phyloP scores from a whole-genome alignment of 2,888 invertebrate genomes.

The Lymantria monacha region DNA sequence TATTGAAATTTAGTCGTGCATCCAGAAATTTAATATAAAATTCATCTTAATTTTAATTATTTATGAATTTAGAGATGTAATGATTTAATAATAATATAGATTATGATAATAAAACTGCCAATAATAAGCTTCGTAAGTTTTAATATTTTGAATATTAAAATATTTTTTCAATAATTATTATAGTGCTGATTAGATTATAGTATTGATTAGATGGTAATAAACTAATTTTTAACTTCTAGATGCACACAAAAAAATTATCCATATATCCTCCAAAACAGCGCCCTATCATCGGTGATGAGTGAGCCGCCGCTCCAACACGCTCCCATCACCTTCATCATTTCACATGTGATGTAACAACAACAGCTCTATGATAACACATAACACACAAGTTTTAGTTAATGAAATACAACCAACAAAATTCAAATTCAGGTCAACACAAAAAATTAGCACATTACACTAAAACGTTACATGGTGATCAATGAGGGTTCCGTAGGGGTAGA shows the following conservation, averaged over 20 bases:
- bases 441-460: slow-evolving; percentile 80
- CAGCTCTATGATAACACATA: slow-evolving; percentile 79
- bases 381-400: slow-evolving; percentile 78
- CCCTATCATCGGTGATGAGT: slow-evolving; percentile 36
- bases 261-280: slow-evolving; percentile 29
- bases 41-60: neutral
- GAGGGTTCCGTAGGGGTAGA: slow-evolving; percentile 72
- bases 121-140: no score
- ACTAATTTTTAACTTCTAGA: slow-evolving; percentile 41
- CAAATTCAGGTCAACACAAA: slow-evolving; percentile 74
- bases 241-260: slow-evolving; percentile 36
- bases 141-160: no score
- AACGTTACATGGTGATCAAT: slow-evolving; percentile 66
- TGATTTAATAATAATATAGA: no score
- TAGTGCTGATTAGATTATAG: no score
- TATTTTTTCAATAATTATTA: no score
- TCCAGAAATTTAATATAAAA: slow-evolving; percentile 25
- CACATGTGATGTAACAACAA: slow-evolving; percentile 62
- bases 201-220: no score
- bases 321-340: slow-evolving; percentile 49
- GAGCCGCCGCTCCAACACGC: slow-evolving; percentile 55
- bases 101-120: no score
- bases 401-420: slow-evolving; percentile 80
- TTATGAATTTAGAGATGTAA: no score
- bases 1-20: slow-evolving; percentile 22